phyloP scores from a whole-genome alignment of 2,888 invertebrate species.

The Hirtodrosophila histrioides region DNA sequence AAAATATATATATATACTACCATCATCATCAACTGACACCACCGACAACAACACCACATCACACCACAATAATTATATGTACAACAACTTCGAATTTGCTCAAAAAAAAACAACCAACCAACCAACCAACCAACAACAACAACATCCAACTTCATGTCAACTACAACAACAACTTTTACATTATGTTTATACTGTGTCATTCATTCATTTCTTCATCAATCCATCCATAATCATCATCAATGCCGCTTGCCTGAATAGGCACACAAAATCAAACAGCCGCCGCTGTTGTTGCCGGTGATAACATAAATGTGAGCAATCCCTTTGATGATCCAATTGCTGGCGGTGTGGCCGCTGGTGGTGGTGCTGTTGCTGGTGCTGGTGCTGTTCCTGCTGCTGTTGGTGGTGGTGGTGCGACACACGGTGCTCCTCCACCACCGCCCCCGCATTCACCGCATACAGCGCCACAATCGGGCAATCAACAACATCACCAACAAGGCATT shows the following conservation, averaged over 20 bases:
- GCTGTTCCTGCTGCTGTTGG: slow-evolving; percentile 37
- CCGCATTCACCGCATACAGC: slow-evolving; percentile 69
- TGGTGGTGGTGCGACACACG: slow-evolving; percentile 46
- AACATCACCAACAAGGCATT: slow-evolving; percentile 52
- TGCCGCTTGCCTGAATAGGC: slow-evolving; percentile 68
- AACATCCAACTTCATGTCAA: slow-evolving; percentile 40
- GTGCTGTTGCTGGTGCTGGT: slow-evolving; percentile 42
- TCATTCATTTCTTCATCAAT: slow-evolving; percentile 66
- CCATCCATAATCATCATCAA: slow-evolving; percentile 51
- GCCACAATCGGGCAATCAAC: slow-evolving; percentile 54
- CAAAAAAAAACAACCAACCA: slow-evolving; percentile 3
- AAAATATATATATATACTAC: slow-evolving; percentile 32
- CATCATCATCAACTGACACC: slow-evolving; percentile 53
- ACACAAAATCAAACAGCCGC: slow-evolving; percentile 78
- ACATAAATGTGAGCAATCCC: slow-evolving; percentile 93
- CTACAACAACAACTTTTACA: slow-evolving; percentile 54
- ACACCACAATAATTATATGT: slow-evolving; percentile 28
- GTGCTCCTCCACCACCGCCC: slow-evolving; percentile 63
- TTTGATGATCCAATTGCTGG: slow-evolving; percentile 89
- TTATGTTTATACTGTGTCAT: slow-evolving; percentile 70
- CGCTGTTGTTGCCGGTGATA: slow-evolving; percentile 86
- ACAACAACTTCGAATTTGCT: slow-evolving; percentile 44
- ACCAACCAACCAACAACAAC: slow-evolving; percentile 6
- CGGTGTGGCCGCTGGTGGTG: slow-evolving; percentile 57
- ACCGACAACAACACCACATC: slow-evolving; percentile 44